Evolutionary conservation across 2,797 vertebrate species (phyloP), one percentile per base, ranked within the genome.

Genomic region (Cirrhinus molitorella): DNA sequence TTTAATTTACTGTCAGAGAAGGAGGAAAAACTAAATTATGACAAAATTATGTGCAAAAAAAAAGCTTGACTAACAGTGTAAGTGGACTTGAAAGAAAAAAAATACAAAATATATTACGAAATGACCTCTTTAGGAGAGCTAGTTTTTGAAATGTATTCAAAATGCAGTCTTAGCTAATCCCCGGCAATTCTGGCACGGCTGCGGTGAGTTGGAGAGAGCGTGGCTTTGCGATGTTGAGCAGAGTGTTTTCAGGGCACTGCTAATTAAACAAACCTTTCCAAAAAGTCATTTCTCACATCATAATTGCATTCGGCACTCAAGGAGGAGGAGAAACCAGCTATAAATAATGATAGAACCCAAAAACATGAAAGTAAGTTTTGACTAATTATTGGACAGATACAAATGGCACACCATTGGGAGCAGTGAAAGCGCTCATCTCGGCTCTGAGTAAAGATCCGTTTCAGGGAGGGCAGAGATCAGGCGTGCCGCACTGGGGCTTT

Each of bases 91-190:
- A 67, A 67, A n/a, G 21, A 67, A 67, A 65, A 34, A 34, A 51
- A 53, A 3, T 28, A 61, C 28, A 28, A 63, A 31, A 63, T 31
- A 61, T 61, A 31, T 21, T 51, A 51, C 17, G 28, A 74, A 74
- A 37, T 74, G 19, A 74, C 51, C 51, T 55, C 72, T 74, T 74
- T 55, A 55, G 31, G 72, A 74, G n/a, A 23, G 51, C 72, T 55
- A 31, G 31, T 37, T 4, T 57, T 81, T 75, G 66, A 84, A 85
- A 81, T 66, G 19, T 84, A 73, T 88, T 88, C 25, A 80, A 81
- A 90, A 83, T 80, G 68, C 65, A 87, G 85, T 90, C 81, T 79
- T 84, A 40, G 72, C 67, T 88, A 78, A 87, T 83, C 85, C 86
- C 77, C 25, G 9, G 80, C 47, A 28, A 53, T 23, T 80, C 74